Percentiles rank a stretch among this genome's conserved stretches.
These are phyloP conservation scores for Leucozona laternaria DNA, from an alignment of 2,888 invertebrate species.

Conservation along the genomic window DNA sequence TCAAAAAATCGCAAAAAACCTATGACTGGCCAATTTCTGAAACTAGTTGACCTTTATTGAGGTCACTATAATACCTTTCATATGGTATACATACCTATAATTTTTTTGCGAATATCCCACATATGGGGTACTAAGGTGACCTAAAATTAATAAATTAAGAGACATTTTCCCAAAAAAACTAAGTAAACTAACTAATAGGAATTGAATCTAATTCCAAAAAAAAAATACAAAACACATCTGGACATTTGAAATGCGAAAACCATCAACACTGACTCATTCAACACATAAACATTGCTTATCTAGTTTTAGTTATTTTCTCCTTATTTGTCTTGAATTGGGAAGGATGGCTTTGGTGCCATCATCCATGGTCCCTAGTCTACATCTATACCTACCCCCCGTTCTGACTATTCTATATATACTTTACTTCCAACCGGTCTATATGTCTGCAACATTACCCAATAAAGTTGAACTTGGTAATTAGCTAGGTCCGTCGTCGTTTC, in stretches of 20 bases:
- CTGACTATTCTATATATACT: neutral
- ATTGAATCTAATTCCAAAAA: neutral
- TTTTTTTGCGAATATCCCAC: too few relatives aligned
- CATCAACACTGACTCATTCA: slow-evolving; percentile 60
- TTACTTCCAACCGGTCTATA: slow-evolving; percentile 40
- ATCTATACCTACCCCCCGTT: slow-evolving; percentile 36
- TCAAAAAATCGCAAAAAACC: too few relatives aligned
- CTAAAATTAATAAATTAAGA: too few relatives aligned
- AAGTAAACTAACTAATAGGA: too few relatives aligned
- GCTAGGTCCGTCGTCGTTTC: slow-evolving; percentile 59
- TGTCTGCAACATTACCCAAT: slow-evolving; percentile 69
- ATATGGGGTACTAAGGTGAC: too few relatives aligned
- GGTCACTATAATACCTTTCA: too few relatives aligned
- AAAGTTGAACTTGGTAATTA: slow-evolving; percentile 75
- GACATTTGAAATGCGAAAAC: slow-evolving; percentile 7
- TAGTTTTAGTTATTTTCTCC: slow-evolving; percentile 36
- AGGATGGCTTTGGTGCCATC: slow-evolving; percentile 31
- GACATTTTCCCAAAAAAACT: too few relatives aligned
- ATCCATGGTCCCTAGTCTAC: slow-evolving; percentile 25
- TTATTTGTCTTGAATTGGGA: slow-evolving; percentile 31
- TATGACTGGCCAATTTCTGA: too few relatives aligned
- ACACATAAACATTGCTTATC: slow-evolving; percentile 66
- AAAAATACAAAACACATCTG: neutral
- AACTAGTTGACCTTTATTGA: too few relatives aligned
- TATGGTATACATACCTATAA: too few relatives aligned